Conservation (phyloP, 2,113 vertebrate species). For the Triplophysa dalaica region DNA sequence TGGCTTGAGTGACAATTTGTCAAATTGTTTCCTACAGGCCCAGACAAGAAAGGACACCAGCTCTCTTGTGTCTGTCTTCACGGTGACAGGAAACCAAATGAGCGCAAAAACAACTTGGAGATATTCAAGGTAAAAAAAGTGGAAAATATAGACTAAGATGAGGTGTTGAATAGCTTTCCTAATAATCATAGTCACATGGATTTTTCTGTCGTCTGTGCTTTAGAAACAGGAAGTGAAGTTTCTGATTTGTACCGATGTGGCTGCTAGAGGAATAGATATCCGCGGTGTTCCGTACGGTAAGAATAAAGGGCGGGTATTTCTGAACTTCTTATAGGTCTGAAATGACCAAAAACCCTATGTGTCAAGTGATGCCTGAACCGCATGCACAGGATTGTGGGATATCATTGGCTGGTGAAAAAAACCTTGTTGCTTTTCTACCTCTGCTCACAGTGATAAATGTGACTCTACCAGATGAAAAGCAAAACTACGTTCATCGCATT, state of each 20-base stretch:
- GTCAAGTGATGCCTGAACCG: not conserved
- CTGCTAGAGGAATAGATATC: constrained; percentile 96
- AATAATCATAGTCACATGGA: not conserved
- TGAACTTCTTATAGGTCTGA: not conserved
- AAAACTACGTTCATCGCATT: constrained; percentile 97
- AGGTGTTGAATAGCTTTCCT: not conserved
- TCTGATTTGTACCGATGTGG: constrained; percentile 95
- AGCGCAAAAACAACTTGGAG: constrained; percentile 94
- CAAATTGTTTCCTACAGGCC: constrained; percentile 72
- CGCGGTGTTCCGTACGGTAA: constrained; percentile 93
- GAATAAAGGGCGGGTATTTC: not conserved
- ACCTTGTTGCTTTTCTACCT: too few species aligned
- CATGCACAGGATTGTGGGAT: not conserved
- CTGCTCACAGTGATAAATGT: constrained; percentile 88
- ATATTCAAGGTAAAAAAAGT: constrained; percentile 85
- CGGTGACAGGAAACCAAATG: constrained; percentile 94
- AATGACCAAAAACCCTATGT: not conserved
- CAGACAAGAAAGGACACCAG: constrained; percentile 92
- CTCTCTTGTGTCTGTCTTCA: constrained; percentile 97
- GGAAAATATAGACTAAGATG: not conserved
- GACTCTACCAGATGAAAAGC: constrained; percentile 96
- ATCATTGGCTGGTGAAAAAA: too few species aligned
- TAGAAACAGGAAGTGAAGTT: constrained; percentile 91
- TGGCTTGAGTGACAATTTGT: not conserved
- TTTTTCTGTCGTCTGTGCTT: constrained; percentile 4